phyloP scores from a whole-genome alignment of 2,888 invertebrate genomes.

The Tinea pellionella region DNA sequence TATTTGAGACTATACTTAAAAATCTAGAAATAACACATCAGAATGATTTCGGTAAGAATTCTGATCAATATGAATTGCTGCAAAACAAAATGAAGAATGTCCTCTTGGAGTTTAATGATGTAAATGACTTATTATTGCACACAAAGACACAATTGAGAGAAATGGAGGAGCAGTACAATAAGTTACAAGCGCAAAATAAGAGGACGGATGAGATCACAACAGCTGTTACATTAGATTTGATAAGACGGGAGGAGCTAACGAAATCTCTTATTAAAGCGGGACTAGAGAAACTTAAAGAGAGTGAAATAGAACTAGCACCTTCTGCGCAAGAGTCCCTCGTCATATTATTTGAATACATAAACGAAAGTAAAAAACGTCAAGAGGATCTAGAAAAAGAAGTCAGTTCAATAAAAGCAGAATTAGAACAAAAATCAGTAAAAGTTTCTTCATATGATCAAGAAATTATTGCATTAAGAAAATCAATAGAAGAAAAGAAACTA shows the following conservation, averaged over 20 bases:
- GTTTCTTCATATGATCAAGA: slow-evolving; percentile 24
- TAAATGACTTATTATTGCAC: slow-evolving; percentile 32
- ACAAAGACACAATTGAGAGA: slow-evolving; percentile 34
- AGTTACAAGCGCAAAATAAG: slow-evolving; percentile 40
- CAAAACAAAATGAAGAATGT: slow-evolving; percentile 29
- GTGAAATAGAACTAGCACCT: too few relatives aligned
- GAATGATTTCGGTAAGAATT: slow-evolving; percentile 26
- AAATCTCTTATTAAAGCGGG: slow-evolving; percentile 22
- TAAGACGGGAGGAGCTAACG: slow-evolving; percentile 34
- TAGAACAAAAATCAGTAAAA: slow-evolving; percentile 26
- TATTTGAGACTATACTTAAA: slow-evolving; percentile 35
- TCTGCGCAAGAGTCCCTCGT: too few relatives aligned
- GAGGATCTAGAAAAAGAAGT: not conserved
- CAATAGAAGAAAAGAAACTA: slow-evolving; percentile 30
- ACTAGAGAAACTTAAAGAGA: not conserved
- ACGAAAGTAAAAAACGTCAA: not conserved
- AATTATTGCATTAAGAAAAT: slow-evolving; percentile 28
- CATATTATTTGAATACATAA: not conserved
- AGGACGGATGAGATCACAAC: slow-evolving; percentile 44
- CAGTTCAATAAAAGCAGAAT: slow-evolving; percentile 20
- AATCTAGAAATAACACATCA: slow-evolving; percentile 29
- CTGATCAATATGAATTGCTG: slow-evolving; percentile 28
- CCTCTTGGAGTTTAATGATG: slow-evolving; percentile 28
- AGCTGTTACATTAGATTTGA: slow-evolving; percentile 46
- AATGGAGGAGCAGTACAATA: slow-evolving; percentile 40